A percentile compares a stretch with the other conserved stretches of the same genome.
phyloP scores from a whole-genome alignment of 2,113 vertebrate genomes.

The Mustelus asterias region DNA sequence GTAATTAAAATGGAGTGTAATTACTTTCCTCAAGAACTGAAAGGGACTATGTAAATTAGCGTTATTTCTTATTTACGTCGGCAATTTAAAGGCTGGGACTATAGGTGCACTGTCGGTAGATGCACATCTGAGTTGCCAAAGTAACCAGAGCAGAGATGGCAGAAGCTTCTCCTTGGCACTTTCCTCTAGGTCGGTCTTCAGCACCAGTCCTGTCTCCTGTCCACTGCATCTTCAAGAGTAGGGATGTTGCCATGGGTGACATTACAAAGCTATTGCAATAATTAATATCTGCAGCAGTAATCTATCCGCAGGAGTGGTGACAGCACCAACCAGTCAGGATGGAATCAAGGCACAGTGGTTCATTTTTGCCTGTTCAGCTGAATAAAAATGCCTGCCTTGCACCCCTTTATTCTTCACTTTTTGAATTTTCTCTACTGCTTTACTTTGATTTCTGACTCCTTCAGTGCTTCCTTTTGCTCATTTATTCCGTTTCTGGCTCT shows the following conservation, averaged over 20 bases:
- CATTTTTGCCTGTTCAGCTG: no score
- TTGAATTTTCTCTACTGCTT: neutral
- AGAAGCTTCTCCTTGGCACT: neutral
- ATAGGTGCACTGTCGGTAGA: neutral
- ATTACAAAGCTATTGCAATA: neutral
- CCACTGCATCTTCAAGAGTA: neutral
- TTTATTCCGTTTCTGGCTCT: neutral
- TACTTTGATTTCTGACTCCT: neutral
- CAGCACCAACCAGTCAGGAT: no score
- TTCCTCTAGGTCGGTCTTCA: neutral
- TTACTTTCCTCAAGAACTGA: no score
- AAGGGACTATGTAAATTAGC: no score
- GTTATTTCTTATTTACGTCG: no score
- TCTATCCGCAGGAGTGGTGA: neutral
- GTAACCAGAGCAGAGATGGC: neutral
- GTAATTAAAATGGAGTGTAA: no score
- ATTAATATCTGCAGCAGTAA: neutral
- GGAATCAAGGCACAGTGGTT: no score
- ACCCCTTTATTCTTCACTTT: neutral
- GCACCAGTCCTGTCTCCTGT: neutral
- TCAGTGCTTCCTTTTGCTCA: neutral
- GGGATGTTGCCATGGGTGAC: neutral
- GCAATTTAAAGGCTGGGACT: neutral
- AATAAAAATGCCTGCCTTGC: neutral
- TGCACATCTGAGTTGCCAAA: no score